Evolutionary conservation across 2,113 vertebrate genomes (phyloP).

Genomic region (Myrmecophaga tridactyla): DNA sequence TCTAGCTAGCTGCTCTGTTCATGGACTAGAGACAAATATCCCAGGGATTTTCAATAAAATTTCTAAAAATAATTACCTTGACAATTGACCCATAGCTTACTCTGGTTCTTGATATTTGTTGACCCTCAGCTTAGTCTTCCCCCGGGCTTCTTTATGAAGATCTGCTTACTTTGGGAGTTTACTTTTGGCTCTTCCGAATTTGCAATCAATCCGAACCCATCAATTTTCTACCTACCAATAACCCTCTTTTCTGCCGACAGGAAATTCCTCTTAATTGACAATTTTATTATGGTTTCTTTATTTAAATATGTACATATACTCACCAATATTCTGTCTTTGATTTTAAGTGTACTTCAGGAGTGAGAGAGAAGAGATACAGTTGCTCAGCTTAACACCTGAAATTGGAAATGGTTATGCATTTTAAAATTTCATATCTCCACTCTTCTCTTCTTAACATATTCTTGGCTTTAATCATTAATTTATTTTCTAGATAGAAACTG

Average conservation of each 20-base stretch:
- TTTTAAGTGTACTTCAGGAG: not conserved
- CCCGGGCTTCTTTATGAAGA: constrained; percentile 5
- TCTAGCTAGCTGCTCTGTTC: not conserved
- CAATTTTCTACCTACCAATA: not conserved
- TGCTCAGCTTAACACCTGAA: not conserved
- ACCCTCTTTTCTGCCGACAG: not conserved
- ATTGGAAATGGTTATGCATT: not conserved
- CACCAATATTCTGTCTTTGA: not conserved
- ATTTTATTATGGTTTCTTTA: not conserved
- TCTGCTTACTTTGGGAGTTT: not conserved
- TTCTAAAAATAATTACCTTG: constrained; percentile 8
- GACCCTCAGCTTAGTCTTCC: not conserved
- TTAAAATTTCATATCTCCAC: not conserved
- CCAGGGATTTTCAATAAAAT: constrained; percentile 6
- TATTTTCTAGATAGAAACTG: not conserved
- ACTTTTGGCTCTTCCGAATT: not conserved
- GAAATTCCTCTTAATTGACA: not conserved
- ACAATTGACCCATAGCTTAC: not conserved
- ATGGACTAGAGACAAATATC: not conserved
- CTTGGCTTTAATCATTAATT: not conserved
- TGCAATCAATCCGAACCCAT: not conserved
- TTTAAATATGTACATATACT: not conserved
- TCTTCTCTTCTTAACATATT: not conserved
- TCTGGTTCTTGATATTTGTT: not conserved
- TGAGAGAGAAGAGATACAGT: not conserved